phyloP scores from a whole-genome alignment of 2,888 invertebrate species.

The Beris morrisii region DNA sequence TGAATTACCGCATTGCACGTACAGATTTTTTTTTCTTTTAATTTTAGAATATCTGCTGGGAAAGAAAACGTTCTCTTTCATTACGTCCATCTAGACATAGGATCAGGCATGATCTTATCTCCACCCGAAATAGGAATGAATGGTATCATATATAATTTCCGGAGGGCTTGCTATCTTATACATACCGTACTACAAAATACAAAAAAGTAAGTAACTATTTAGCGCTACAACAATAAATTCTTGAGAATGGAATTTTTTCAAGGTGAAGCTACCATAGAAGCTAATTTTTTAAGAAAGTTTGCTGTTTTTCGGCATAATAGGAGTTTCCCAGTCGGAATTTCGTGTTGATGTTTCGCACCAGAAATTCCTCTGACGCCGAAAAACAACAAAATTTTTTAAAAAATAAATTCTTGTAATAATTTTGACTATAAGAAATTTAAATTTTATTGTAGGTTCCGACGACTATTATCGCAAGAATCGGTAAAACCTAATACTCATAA shows the following conservation, averaged over 20 bases:
- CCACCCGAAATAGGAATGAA: slow-evolving; percentile 58
- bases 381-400: background rate
- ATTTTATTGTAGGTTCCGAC: slow-evolving; percentile 37
- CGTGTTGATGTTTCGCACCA: too few species aligned
- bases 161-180: slow-evolving; percentile 70
- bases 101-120: slow-evolving; percentile 71
- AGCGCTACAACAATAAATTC: background rate
- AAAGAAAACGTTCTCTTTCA: slow-evolving; percentile 74
- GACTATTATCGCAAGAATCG: slow-evolving; percentile 55
- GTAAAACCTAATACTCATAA: slow-evolving; percentile 49
- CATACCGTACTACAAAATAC: slow-evolving; percentile 73
- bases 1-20: too few species aligned
- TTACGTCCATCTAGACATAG: slow-evolving; percentile 71
- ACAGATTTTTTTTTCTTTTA: too few species aligned
- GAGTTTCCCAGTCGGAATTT: too few species aligned
- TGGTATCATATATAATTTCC: slow-evolving; percentile 71
- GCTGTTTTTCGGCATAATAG: too few species aligned
- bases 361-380: too few species aligned
- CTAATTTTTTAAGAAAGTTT: too few species aligned
- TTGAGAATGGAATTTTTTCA: too few species aligned
- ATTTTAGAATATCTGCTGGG: slow-evolving; percentile 65
- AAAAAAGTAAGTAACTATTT: slow-evolving; percentile 55
- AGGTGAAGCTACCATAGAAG: too few species aligned
- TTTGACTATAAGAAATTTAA: background rate
- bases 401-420: slow-evolving; percentile 4